Conservation (phyloP, 1,140 invertebrate genomes). For the Homalodisca vitripennis region DNA sequence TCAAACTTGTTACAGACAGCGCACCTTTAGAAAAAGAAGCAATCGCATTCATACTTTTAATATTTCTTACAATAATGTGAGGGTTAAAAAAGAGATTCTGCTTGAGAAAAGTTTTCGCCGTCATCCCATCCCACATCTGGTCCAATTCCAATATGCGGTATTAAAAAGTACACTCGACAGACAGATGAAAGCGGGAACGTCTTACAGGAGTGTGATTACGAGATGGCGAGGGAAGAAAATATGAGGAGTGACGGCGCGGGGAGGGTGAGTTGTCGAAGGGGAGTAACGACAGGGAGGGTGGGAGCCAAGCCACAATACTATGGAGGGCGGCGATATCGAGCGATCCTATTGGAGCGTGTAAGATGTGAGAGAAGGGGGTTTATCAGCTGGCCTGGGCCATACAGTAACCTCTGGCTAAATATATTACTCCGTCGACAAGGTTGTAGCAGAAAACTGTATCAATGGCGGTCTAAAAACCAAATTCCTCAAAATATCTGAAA, state of each 20-base stretch:
- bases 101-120: neutral
- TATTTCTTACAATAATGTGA: too few relatives aligned
- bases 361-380: neutral
- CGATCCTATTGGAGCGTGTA: constrained; percentile 25
- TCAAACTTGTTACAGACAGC: too few relatives aligned
- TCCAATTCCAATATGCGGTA: constrained; percentile 5
- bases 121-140: too few relatives aligned
- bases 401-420: neutral
- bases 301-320: neutral
- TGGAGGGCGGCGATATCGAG: neutral
- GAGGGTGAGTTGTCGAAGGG: neutral
- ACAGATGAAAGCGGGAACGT: neutral
- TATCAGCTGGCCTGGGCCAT: neutral
- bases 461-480: too few relatives aligned
- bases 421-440: neutral
- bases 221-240: neutral
- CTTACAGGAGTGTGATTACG: neutral
- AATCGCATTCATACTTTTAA: too few relatives aligned
- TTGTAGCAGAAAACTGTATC: neutral
- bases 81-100: too few relatives aligned
- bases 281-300: neutral
- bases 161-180: constrained; percentile 16
- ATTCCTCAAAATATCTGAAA: too few relatives aligned
- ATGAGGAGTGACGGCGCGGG: neutral
- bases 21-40: too few relatives aligned